Conservation (phyloP, 2,888 invertebrate species). For the Rhagonycha lutea region DNA sequence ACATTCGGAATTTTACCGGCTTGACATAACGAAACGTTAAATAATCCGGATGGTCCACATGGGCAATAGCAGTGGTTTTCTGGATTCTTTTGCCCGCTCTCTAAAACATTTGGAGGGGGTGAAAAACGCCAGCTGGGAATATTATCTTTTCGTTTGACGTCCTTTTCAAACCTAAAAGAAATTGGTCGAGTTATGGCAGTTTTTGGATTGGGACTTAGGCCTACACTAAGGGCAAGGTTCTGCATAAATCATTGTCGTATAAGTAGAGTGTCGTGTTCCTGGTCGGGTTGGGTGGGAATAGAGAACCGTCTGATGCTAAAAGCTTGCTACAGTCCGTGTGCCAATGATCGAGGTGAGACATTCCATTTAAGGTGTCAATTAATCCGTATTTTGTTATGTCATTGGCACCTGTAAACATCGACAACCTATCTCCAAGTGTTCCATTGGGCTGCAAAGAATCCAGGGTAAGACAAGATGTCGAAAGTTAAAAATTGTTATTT, state of each 20-base stretch:
- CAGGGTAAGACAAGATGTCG: conserved; percentile 3
- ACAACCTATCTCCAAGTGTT: conserved; percentile 74
- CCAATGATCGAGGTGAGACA: conserved; percentile 76
- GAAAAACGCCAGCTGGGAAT: conserved; percentile 80
- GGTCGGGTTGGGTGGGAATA: conserved; percentile 86
- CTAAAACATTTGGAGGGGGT: conserved; percentile 81
- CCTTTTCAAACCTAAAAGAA: conserved; percentile 56
- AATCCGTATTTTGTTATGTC: conserved; percentile 78
- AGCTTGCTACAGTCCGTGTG: conserved; percentile 80
- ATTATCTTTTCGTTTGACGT: conserved; percentile 58
- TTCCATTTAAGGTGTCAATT: conserved; percentile 76
- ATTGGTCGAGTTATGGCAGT: not conserved
- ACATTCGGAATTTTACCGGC: conserved; percentile 64
- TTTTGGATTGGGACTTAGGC: conserved; percentile 26
- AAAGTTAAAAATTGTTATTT: conserved; percentile 47
- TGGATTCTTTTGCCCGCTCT: conserved; percentile 68
- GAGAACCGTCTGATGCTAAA: conserved; percentile 86
- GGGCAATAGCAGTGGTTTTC: conserved; percentile 86
- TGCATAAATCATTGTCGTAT: conserved; percentile 88
- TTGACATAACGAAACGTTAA: conserved; percentile 87
- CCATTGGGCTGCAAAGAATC: conserved; percentile 69
- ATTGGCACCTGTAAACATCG: conserved; percentile 75
- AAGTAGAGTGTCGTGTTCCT: conserved; percentile 75
- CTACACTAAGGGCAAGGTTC: conserved; percentile 76
- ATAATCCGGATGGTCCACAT: conserved; percentile 82